A percentile compares a stretch with the other conserved stretches of the same genome.
Conservation (phyloP, 2,113 vertebrate genomes). For the Isurus oxyrinchus region DNA sequence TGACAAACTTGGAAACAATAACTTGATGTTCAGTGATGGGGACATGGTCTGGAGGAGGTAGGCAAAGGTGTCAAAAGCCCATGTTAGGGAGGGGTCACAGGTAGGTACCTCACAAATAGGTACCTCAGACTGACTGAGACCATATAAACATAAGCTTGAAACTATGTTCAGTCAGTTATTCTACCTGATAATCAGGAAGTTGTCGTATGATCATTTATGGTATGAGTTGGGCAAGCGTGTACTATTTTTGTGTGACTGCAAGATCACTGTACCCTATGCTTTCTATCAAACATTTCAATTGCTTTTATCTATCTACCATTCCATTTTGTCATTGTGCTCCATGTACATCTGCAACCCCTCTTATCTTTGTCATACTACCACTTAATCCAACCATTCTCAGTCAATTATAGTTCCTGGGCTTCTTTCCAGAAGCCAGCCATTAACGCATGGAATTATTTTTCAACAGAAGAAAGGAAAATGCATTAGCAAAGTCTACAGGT, state of each 20-base stretch:
- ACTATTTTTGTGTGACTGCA: background rate
- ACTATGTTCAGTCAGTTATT: background rate
- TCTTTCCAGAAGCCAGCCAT: background rate
- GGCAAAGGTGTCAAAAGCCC: background rate
- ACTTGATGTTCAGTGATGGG: background rate
- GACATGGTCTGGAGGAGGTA: background rate
- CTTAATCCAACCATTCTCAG: background rate
- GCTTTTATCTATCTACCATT: background rate
- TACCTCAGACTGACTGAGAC: background rate
- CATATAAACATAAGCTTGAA: background rate
- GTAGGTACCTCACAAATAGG: background rate
- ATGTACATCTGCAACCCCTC: background rate
- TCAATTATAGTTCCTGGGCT: background rate
- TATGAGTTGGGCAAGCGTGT: background rate
- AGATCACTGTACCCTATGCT: background rate
- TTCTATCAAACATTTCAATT: background rate
- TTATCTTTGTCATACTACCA: background rate
- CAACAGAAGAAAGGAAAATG: background rate
- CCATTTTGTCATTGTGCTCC: background rate
- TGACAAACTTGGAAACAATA: background rate
- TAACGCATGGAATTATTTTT: background rate
- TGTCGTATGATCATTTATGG: background rate
- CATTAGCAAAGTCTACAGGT: background rate
- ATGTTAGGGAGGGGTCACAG: background rate
- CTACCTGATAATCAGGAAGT: background rate